Conservation (phyloP, 1,140 invertebrate species). For the Venturia canescens region DNA sequence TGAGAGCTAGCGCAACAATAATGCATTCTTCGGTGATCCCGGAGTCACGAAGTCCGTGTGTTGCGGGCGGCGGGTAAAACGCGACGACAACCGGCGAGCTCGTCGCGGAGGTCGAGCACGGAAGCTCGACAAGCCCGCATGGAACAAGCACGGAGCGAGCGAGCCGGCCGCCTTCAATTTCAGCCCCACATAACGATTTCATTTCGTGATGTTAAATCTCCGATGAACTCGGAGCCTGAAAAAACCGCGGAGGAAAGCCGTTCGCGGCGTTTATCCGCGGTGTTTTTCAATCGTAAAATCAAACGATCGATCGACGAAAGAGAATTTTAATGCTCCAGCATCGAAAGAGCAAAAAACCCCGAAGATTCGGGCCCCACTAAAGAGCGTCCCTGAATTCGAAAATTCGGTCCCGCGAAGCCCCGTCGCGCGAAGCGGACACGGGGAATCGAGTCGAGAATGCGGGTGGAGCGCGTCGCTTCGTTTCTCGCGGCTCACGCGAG, state of each 20-base stretch:
- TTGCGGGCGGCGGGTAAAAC: constrained; percentile 11
- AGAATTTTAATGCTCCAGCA: no score
- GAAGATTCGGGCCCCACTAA: no score
- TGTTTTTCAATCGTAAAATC: no score
- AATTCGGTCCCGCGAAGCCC: no score
- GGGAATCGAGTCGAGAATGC: constrained; percentile 53
- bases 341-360: no score
- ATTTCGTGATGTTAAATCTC: no score
- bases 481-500: constrained; percentile 49
- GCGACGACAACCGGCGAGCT: constrained; percentile 31
- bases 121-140: constrained; percentile 19
- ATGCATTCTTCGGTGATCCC: constrained; percentile 50
- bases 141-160: constrained; percentile 4
- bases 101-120: constrained; percentile 38
- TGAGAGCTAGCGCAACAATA: constrained; percentile 37
- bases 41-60: constrained; percentile 46
- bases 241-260: no score
- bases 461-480: constrained; percentile 55
- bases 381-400: no score
- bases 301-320: no score
- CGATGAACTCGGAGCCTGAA: no score
- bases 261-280: no score
- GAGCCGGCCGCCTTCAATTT: constrained; percentile 16
- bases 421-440: constrained; percentile 27
- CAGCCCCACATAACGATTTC: neutral